phyloP scores from a whole-genome alignment of 2,113 vertebrate species.

The Eclectus roratus region DNA sequence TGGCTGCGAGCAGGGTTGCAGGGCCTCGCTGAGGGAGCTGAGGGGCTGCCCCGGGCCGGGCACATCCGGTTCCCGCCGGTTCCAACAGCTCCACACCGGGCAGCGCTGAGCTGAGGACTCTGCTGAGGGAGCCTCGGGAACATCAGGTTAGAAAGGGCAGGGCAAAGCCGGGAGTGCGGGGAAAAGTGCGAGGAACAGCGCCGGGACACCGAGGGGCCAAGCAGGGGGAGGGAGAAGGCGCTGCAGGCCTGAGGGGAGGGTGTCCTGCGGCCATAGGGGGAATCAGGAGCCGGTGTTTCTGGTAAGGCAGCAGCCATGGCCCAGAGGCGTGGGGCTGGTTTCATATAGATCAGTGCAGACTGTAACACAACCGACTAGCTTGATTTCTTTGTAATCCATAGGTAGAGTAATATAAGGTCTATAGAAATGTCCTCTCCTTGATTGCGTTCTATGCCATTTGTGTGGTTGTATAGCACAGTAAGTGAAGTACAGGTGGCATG shows the following conservation, averaged over 20 bases:
- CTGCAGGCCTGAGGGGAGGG: fast-evolving
- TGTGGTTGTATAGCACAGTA: not conserved
- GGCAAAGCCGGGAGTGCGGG: not conserved
- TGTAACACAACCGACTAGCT: not conserved
- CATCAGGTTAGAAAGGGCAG: fast-evolving
- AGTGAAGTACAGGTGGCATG: not conserved
- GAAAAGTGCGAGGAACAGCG: not conserved
- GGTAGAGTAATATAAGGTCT: not conserved
- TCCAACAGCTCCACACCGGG: fast-evolving
- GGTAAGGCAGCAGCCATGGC: not conserved
- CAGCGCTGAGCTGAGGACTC: not conserved
- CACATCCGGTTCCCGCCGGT: not conserved
- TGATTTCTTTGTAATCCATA: not conserved
- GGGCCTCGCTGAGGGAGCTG: not conserved
- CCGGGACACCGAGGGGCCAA: not conserved
- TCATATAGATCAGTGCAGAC: fast-evolving
- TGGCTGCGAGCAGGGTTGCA: not conserved
- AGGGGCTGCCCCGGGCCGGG: too few relatives aligned
- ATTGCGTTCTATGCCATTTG: not conserved
- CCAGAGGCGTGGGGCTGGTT: not conserved
- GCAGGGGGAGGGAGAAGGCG: too few relatives aligned
- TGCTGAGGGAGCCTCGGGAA: fast-evolving
- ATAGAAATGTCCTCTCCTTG: not conserved
- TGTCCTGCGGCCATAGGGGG: fast-evolving
- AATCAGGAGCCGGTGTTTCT: not conserved